Evolutionary conservation across 2,888 invertebrate species (phyloP), one percentile per base, ranked within the genome.

Genomic region (Drosophila buzzatii): DNA sequence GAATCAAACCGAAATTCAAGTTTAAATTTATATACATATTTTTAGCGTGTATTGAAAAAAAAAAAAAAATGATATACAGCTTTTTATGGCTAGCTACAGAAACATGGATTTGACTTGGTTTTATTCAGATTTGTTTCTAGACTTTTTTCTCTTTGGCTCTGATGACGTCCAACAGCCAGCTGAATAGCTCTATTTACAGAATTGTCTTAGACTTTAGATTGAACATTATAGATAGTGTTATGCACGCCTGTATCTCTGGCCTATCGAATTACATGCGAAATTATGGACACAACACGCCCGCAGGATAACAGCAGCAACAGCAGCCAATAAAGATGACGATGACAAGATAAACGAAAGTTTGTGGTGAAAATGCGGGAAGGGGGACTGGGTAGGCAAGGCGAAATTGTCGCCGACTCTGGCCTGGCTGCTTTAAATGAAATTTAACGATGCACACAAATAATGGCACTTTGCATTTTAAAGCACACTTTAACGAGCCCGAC

Each of bases 371-470:
- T 16, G 42, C 0, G n/a, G 8, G 39, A 16, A 3, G n/a, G 27
- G 44, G 52, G 2, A 1, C 3, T 12, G 20, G 53, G 2, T 1
- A 37, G 16, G 16, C 12, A 20, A 33, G 31, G 49, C 31, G 49
- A 49, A 60, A 47, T 47, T 62, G 66, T 62, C 66, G 45, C 64
- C 52, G 65, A 49, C 45, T 63, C 45, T 49, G 61, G 62, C 68
- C 45, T 49, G 61, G 62, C 68, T 70, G 81, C 80, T 89, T 87
- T 82, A 87, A 89, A 77, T 88, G 89, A 89, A 89, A 84, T 87
- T 86, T 87, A 86, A 87, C 88, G 88, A 85, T 87, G 75, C 73
- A 69, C 82, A 84, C 84, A 84, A 87, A 87, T 86, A 85, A 87
- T 75, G 84, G 73, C 79, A 85, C 81, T 88, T 86, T 84, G 82